Conservation (phyloP, 92 coral and sea anemone genomes). For the Paragorgia papillata region DNA sequence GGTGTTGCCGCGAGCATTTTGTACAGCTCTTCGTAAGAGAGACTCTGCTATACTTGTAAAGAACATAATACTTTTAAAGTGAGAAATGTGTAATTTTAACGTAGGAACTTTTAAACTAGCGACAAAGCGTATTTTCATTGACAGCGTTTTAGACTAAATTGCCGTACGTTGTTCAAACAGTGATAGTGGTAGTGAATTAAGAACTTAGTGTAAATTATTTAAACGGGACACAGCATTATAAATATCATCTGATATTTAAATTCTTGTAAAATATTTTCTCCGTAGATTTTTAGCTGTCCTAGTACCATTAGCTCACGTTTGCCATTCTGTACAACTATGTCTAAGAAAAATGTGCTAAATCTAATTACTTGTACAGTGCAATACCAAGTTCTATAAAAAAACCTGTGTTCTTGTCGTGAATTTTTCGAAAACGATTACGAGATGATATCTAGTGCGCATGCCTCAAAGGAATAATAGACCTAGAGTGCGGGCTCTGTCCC, state of each 20-base stretch:
- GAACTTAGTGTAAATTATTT: constrained; percentile 37
- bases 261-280: constrained; percentile 45
- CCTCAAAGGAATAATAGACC: too few relatives aligned
- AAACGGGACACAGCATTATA: constrained; percentile 36
- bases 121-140: constrained; percentile 5
- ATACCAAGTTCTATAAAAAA: constrained; percentile 4
- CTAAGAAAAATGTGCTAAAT: constrained; percentile 25
- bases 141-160: constrained; percentile 42
- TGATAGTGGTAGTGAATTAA: not conserved
- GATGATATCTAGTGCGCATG: too few relatives aligned
- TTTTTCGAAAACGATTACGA: not conserved
- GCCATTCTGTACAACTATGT: constrained; percentile 21
- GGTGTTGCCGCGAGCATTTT: constrained; percentile 4
- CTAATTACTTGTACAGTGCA: constrained; percentile 44
- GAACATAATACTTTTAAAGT: constrained; percentile 34
- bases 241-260: constrained; percentile 48
- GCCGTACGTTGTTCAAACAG: constrained; percentile 20
- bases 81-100: constrained; percentile 43
- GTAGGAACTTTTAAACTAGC: constrained; percentile 33
- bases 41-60: constrained; percentile 23
- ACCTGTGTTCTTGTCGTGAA: not conserved
- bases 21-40: constrained; percentile 48
- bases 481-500: too few relatives aligned
- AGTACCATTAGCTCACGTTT: constrained; percentile 33
- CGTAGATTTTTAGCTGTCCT: constrained; percentile 47